phyloP scores from a whole-genome alignment of 2,113 vertebrate genomes.

The Neolamprologus ventralis region DNA sequence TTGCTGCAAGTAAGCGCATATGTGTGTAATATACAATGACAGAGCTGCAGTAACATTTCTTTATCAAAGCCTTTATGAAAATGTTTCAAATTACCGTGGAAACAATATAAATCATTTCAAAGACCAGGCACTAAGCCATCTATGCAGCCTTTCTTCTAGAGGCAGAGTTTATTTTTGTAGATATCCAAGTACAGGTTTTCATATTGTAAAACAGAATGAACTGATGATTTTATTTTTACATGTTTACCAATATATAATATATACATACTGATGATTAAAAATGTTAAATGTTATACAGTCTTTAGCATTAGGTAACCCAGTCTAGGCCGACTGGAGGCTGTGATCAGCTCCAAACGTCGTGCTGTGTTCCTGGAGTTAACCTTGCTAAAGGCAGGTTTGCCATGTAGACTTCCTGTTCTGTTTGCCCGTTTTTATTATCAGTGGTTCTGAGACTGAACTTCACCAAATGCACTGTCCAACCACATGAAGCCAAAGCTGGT shows the following conservation, averaged over 20 bases:
- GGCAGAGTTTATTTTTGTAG: neutral
- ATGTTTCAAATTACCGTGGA: neutral
- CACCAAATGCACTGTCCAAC: neutral
- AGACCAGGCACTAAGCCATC: neutral
- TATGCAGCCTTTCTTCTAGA: accelerated
- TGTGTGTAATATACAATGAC: too few species aligned
- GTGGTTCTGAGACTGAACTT: neutral
- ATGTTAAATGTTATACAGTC: neutral
- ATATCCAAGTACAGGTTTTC: neutral
- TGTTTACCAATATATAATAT: neutral
- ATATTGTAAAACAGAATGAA: neutral
- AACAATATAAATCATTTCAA: neutral
- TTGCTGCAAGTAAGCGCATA: neutral
- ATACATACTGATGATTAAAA: neutral
- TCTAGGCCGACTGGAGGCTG: neutral
- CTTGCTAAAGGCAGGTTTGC: neutral
- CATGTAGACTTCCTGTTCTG: neutral
- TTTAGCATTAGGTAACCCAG: accelerated
- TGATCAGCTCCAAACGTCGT: accelerated
- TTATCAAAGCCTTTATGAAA: neutral
- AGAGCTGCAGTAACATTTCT: neutral
- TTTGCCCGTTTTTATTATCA: neutral
- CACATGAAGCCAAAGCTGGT: accelerated
- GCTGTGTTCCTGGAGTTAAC: neutral
- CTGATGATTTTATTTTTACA: neutral